Conservation (phyloP, 2,113 vertebrate species). For the Mastomys coucha region DNA sequence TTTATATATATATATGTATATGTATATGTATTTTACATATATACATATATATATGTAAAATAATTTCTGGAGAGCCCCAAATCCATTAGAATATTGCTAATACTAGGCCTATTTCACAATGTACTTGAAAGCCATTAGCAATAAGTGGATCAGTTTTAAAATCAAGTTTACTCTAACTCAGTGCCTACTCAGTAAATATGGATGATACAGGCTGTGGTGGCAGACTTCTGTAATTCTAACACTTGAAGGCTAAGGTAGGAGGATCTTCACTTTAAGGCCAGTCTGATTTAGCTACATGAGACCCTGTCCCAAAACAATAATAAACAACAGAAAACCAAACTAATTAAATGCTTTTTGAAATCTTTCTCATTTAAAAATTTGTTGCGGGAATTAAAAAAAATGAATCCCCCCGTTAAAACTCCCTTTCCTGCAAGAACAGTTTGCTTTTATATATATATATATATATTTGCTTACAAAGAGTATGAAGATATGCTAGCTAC, state of each 20-base stretch:
- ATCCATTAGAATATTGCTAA: constrained; percentile 7
- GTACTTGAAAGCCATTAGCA: not conserved
- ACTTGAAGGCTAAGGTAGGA: not conserved
- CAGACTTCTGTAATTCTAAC: not conserved
- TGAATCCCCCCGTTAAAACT: no score
- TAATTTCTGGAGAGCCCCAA: not conserved
- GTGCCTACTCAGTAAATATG: not conserved
- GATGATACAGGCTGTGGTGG: not conserved
- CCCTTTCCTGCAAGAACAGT: no score
- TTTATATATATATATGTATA: no score
- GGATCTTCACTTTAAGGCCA: not conserved
- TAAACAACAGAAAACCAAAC: not conserved
- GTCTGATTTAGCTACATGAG: not conserved
- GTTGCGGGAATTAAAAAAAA: no score
- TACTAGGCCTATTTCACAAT: not conserved
- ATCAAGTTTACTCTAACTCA: not conserved
- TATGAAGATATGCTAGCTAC: no score
- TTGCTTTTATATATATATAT: no score
- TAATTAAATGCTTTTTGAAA: not conserved
- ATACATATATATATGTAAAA: not conserved
- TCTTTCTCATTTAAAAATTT: not conserved
- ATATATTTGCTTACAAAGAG: no score
- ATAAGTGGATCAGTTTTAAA: constrained; percentile 38
- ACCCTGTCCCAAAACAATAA: not conserved
- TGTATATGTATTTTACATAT: no score